Percentiles rank a stretch among this genome's conserved stretches.
These are phyloP conservation scores for Leuciscus waleckii DNA, from an alignment of 2,797 vertebrate genomes.

Conservation along the genomic window DNA sequence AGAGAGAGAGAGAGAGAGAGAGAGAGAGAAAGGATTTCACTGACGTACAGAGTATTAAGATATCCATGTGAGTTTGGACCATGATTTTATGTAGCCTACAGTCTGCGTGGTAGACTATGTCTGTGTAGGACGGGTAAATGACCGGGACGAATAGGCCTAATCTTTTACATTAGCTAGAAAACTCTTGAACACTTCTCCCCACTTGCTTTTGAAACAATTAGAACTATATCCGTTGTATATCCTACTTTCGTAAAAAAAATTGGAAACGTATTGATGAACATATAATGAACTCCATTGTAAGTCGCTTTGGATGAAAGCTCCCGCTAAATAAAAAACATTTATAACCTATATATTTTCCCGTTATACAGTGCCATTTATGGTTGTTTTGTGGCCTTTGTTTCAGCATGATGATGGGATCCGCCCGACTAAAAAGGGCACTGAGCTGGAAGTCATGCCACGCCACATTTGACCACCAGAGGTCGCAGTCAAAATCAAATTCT, in stretches of 20 bases:
- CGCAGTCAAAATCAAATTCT: conserved; percentile 5
- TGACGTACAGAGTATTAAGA: neutral
- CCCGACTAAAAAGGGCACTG: neutral
- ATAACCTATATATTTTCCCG: neutral
- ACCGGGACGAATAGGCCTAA: neutral
- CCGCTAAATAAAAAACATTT: neutral
- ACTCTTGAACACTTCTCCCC: too few relatives aligned
- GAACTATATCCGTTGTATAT: neutral
- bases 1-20: too few relatives aligned
- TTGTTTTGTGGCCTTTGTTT: neutral
- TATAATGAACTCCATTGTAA: neutral
- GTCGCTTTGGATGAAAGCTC: neutral
- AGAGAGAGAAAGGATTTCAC: neutral
- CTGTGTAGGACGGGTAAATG: too few relatives aligned
- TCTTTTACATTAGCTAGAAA: neutral
- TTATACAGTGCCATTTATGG: neutral
- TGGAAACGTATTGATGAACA: neutral
- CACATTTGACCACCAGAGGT: conserved; percentile 45
- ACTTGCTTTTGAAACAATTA: neutral
- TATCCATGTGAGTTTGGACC: neutral
- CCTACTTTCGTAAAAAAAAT: neutral
- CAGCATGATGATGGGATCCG: neutral
- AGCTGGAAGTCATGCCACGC: neutral
- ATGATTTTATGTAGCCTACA: neutral
- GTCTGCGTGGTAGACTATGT: neutral